phyloP scores from a whole-genome alignment of 2,888 invertebrate species.

The Cephus runcator region DNA sequence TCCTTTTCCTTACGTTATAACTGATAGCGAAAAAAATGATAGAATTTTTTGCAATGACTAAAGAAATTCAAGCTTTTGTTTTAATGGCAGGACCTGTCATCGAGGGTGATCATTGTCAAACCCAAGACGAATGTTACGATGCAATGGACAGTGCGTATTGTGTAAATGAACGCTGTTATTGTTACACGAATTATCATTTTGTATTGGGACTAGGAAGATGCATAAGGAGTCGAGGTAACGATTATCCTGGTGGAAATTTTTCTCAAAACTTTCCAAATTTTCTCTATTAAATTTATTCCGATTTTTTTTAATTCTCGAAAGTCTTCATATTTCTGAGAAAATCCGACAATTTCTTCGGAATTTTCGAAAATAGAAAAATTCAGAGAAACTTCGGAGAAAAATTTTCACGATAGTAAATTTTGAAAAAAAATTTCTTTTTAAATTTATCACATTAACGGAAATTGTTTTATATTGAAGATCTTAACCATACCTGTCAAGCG shows the following conservation, averaged over 20 bases:
- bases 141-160: constrained; percentile 36
- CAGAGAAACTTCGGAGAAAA: no score
- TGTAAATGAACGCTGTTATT: constrained; percentile 37
- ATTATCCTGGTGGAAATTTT: background rate
- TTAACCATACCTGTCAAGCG: constrained; percentile 32
- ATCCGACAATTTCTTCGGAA: no score
- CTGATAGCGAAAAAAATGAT: background rate
- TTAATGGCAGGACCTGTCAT: constrained; percentile 33
- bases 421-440: background rate
- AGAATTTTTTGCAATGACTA: constrained; percentile 5
- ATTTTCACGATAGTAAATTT: no score
- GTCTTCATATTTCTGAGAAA: no score
- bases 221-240: constrained; percentile 33
- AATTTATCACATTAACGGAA: background rate
- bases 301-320: no score
- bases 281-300: no score
- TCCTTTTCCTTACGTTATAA: background rate
- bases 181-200: constrained; percentile 37
- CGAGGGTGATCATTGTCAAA: constrained; percentile 41
- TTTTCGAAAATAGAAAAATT: no score
- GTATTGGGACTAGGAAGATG: constrained; percentile 37
- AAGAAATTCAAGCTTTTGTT: background rate
- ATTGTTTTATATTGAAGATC: constrained; percentile 24
- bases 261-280: no score
- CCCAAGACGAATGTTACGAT: constrained; percentile 44